phyloP scores from a whole-genome alignment of 2,888 invertebrate genomes.

The Dromius quadrimaculatus region DNA sequence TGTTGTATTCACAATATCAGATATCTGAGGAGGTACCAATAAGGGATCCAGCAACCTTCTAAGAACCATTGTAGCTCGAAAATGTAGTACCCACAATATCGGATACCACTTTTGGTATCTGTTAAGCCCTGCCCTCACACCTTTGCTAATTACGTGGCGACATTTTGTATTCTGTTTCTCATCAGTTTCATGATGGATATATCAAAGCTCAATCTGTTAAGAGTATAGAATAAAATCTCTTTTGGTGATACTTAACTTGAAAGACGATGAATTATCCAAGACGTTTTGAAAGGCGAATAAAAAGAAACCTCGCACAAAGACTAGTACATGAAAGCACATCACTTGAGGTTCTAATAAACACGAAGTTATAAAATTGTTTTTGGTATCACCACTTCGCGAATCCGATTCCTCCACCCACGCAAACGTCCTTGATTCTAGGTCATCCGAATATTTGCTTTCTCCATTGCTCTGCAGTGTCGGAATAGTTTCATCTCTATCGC shows the following conservation, averaged over 20 bases:
- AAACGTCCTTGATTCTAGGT: conserved; percentile 48
- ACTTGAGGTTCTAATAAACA: conserved; percentile 36
- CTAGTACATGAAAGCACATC: conserved; percentile 1
- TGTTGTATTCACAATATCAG: too few relatives aligned
- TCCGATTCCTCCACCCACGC: conserved; percentile 32
- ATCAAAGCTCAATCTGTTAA: too few relatives aligned
- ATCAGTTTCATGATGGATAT: too few relatives aligned
- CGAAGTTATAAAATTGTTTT: conserved; percentile 40
- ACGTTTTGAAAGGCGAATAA: conserved; percentile 12
- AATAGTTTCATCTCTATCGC: background rate
- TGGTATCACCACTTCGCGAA: conserved; percentile 35
- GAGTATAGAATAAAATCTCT: background rate
- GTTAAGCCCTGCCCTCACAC: too few relatives aligned
- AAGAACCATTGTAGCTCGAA: too few relatives aligned
- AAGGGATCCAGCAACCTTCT: too few relatives aligned
- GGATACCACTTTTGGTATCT: too few relatives aligned
- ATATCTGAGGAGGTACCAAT: too few relatives aligned
- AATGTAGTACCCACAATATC: too few relatives aligned
- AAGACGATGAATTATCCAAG: conserved; percentile 13
- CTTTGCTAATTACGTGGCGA: too few relatives aligned
- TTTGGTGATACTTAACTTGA: background rate
- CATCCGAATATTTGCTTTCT: conserved; percentile 31
- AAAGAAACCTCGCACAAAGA: conserved; percentile 14
- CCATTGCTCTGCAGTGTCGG: background rate
- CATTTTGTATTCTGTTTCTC: too few relatives aligned